Base-by-base conservation (phyloP, 2,797 vertebrate genomes). In the Sebastes steindachneri region DNA sequence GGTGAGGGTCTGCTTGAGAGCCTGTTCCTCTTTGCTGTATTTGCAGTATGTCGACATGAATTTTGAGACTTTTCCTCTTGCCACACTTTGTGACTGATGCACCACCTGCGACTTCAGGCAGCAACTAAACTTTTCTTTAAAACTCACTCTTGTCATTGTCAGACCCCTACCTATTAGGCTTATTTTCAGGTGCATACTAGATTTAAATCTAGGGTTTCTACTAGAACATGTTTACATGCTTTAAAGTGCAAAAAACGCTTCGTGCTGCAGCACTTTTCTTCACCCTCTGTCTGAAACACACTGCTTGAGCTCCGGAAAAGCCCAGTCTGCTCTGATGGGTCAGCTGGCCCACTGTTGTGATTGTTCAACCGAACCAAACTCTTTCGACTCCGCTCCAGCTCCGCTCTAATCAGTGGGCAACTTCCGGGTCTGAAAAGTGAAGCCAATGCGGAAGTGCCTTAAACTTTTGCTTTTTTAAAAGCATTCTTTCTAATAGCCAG, bases 11-110 rank as follows among this genome's bases (percentile, higher is more conserved):
- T 26, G 4, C 23, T 25, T 23, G 41, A 33, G 25, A 71, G 33
- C 9, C 11, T 64, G 55, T 76, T 74, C 77, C 80, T 81, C 55
- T 73, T 79, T 83, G 66, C 75, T 83, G 55, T 57, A 60, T 65
- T 66, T 68, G 74, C 29, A 25, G 19, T 5, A 10, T 65, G 62
- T 83, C 25, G 10, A 76, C 65, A 73, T 41, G 58, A 48, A 55
- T 9, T 68, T 37, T 59, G 25, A 79, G 69, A 71, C 25, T 64
- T 81, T 73, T 77, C 48, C 37, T 81, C 58, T 68, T 48, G 31
- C 77, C 51, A 35, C 58, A 64, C 8, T n/a, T 65, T 51, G 57
- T 70, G 28, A 77, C 37, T 53, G 37, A 48, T 64, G 11, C 9
- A 48, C 48, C 28, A 58, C 37, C 58, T 35, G 58, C 3, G 3